Evolutionary conservation across 2,888 invertebrate species (phyloP), one percentile per base, ranked within the genome.

Genomic region (Ectemnius lituratus): DNA sequence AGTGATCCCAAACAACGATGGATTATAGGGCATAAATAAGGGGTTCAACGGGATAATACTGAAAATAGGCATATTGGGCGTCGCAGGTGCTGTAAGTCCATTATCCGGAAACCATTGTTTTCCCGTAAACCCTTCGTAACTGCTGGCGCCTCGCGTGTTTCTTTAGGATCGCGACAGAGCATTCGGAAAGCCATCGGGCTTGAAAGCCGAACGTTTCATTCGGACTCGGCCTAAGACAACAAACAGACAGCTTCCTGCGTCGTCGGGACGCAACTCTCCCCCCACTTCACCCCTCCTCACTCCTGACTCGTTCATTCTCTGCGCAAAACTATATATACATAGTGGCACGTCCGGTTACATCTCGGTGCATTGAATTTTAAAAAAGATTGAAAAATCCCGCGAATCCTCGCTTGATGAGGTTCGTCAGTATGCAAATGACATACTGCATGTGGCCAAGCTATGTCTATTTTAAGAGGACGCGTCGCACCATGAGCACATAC

Each of bases 61-160:
- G 49, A 23, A 14, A n/a, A 47, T 16, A 37, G 70, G 65, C 71
- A 75, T 81, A 79, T 79, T 79, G 80, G 77, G 74, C 83, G 84
- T 81, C 84, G 79, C 87, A 87, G 87, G 84, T 86, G 86, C 77
- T 77, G 37, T 11, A 8, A 65, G 58, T 66, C 69, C 78, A 73
- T 73, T 78, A 83, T 78, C 82, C 85, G 83, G 84, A 84, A 86
- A 80, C 82, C 83, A 83, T 86, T 84, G 85, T 86, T 86, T 86
- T 85, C 85, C 80, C 84, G 84, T 85, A 88, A 88, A 84, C 86
- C 86, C 84, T 87, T 88, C 81, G 82, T 85, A 87, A 86, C 88
- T 82, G 85, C 84, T 81, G 88, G 88, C 87, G 88, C 85, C 87
- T 79, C 83, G 84, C 80, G 83, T 88, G 88, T 88, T 88, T 87